Percentiles rank a stretch among this genome's conserved stretches.
These are phyloP conservation scores for Psittacus erithacus DNA, from an alignment of 2,113 vertebrate species.

Conservation along the genomic window DNA sequence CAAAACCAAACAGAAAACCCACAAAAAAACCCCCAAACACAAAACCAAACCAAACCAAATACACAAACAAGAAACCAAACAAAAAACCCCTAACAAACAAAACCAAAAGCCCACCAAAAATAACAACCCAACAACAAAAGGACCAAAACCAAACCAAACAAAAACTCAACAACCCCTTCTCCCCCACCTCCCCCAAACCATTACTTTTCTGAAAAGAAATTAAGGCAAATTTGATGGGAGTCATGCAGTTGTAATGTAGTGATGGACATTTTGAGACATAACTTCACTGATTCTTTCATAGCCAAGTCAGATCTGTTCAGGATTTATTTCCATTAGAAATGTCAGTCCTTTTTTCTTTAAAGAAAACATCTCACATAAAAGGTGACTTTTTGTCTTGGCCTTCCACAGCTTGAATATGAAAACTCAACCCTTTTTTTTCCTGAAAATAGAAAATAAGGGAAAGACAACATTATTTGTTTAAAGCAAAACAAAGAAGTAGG, in stretches of 20 bases:
- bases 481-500: not conserved
- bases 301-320: not conserved
- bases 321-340: not conserved
- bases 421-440: not conserved
- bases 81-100: not conserved
- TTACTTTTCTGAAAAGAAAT: not conserved
- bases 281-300: not conserved
- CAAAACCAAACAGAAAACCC: not conserved
- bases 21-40: not conserved
- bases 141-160: not conserved
- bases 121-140: not conserved
- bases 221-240: not conserved
- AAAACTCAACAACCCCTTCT: not conserved
- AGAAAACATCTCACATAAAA: not conserved
- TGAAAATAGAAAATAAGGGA: not conserved
- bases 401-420: not conserved
- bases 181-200: rapidly evolving
- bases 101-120: not conserved
- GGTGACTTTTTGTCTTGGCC: not conserved
- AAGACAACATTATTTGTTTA: not conserved
- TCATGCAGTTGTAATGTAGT: not conserved
- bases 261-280: not conserved
- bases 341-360: not conserved
- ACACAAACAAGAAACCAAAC: not conserved
- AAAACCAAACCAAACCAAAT: not conserved